Evolutionary conservation across 2,888 invertebrate species (phyloP), one percentile per base, ranked within the genome.

Genomic region (Mythimna lalbum): DNA sequence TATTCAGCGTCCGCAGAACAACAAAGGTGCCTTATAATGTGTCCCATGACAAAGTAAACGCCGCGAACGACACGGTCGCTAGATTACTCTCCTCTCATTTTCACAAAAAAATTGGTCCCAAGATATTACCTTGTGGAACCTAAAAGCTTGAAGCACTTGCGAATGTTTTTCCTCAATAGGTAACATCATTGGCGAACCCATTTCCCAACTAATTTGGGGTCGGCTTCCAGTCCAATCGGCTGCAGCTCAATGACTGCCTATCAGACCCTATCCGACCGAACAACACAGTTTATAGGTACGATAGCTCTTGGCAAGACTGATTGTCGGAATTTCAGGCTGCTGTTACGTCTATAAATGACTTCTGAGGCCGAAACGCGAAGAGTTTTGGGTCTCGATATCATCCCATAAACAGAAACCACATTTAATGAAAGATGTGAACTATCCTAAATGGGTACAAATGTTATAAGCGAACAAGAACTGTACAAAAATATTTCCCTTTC

Each of bases 101-200:
- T 63, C 55, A 64, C 50, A 61, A 73, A 79, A 65, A 81, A 80
- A 86, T 78, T 77, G 76, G 66, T 69, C 88, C 81, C 82, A 69
- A 43, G 74, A 64, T 52, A 52, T 27, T 66, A 59, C 74, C 74
- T 75, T 77, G 73, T 64, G 73, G 59, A 65, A 69, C n/a, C 52
- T 73, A 69, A 72, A 61, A 71, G 68, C 52, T 52, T 71, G 43
- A 21, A 56, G 56, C 21, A 64, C n/a, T 62, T 63, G 47, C 23
- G 4, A 50, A 67, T 65, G 39, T 52, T 63, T 53, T 69, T 21
- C n/a, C 10, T 57, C 39, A 57, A 47, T 31, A 55, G 47, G 43
- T 36, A 53, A 50, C 39, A 27, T n/a, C 31, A 31, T 31, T 4
- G 9, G 14, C 57, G 14, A 10, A 36, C 21, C 9, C 36, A 1